Conservation (phyloP, 2,113 vertebrate genomes). For the Gulo gulo region DNA sequence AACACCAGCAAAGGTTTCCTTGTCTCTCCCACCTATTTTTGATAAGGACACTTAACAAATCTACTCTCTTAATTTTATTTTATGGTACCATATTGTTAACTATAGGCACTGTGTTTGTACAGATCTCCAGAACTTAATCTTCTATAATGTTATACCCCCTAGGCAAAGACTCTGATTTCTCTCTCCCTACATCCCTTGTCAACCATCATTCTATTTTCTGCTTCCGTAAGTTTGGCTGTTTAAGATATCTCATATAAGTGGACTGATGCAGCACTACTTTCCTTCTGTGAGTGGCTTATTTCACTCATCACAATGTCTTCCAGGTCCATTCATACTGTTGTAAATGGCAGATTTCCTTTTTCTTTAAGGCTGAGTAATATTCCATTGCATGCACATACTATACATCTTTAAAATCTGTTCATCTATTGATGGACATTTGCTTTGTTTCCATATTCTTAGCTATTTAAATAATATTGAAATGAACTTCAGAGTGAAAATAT, state of each 20-base stretch:
- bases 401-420: too few species aligned
- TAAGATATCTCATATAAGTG: background rate
- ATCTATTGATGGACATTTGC: too few species aligned
- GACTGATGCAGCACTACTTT: background rate
- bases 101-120: background rate
- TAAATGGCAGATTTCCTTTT: too few species aligned
- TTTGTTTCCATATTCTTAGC: too few species aligned
- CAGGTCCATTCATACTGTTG: too few species aligned
- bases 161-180: background rate
- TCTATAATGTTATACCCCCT: background rate
- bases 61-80: background rate
- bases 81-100: background rate
- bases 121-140: background rate
- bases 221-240: background rate
- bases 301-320: background rate
- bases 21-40: background rate
- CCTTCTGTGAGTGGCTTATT: background rate
- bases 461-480: too few species aligned
- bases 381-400: too few species aligned
- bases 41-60: background rate
- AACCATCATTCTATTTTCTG: background rate
- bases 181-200: background rate
- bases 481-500: too few species aligned
- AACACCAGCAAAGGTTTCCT: background rate
- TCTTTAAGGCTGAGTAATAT: too few species aligned